Conservation (phyloP, 2,888 invertebrate genomes). For the Drosophila multiciliata region DNA sequence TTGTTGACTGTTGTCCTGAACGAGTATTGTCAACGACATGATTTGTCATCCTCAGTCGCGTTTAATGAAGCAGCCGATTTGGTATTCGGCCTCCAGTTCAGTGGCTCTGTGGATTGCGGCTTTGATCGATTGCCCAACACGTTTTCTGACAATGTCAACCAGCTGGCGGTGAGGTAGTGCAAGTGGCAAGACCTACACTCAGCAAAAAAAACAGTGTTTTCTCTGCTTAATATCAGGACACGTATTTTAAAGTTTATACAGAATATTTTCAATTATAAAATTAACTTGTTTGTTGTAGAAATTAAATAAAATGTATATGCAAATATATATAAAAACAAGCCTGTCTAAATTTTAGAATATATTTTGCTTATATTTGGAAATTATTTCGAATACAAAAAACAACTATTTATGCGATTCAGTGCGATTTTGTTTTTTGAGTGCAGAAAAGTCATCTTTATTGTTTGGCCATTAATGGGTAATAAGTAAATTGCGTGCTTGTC, state of each 20-base stretch:
- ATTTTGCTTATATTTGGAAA: not conserved
- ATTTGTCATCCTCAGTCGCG: slow-evolving; percentile 73
- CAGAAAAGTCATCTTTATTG: slow-evolving; percentile 20
- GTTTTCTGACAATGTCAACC: slow-evolving; percentile 40
- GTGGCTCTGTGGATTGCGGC: slow-evolving; percentile 31
- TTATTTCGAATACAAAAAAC: not conserved
- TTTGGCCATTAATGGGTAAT: slow-evolving; percentile 80
- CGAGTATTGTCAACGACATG: slow-evolving; percentile 75
- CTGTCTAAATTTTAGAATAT: not conserved
- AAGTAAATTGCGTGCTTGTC: slow-evolving; percentile 81
- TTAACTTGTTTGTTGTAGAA: not conserved
- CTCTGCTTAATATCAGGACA: not conserved
- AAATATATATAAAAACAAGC: too few relatives aligned
- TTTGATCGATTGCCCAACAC: slow-evolving; percentile 81
- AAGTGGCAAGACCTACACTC: not conserved
- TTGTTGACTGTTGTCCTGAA: slow-evolving; percentile 57
- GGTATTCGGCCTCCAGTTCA: slow-evolving; percentile 30
- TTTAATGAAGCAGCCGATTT: slow-evolving; percentile 62
- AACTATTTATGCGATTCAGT: not conserved
- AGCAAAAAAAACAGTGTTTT: not conserved
- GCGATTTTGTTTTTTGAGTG: not conserved
- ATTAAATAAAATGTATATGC: too few relatives aligned
- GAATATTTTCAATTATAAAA: not conserved
- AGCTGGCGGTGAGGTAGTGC: slow-evolving; percentile 25
- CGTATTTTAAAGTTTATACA: not conserved